Conservation (phyloP, 2,888 invertebrate species). For the Pterobdella sp. region DNA sequence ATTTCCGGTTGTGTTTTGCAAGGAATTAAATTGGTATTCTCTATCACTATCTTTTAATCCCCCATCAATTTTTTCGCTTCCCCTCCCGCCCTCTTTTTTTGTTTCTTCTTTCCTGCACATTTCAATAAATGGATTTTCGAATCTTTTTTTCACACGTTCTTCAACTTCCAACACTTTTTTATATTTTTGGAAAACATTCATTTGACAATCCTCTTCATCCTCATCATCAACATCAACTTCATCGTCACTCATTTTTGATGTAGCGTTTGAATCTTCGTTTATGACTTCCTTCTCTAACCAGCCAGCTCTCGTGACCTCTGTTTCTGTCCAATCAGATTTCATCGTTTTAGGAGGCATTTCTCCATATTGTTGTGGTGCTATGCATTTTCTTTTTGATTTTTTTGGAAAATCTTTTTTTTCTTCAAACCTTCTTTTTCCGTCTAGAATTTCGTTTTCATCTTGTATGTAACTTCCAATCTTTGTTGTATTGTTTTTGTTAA, state of each 20-base stretch:
- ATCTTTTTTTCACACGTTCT: background rate
- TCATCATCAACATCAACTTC: background rate
- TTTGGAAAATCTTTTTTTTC: background rate
- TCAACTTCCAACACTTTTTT: background rate
- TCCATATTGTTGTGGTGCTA: background rate
- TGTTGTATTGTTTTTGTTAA: background rate
- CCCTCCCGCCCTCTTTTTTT: background rate
- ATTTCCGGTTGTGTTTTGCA: constrained; percentile 7
- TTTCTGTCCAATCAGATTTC: background rate
- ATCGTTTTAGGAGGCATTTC: background rate
- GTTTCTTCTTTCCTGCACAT: background rate
- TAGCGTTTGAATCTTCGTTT: background rate
- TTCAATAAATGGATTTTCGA: too few species aligned
- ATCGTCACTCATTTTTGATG: background rate
- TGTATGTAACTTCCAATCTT: background rate
- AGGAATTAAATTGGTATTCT: background rate
- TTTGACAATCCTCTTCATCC: background rate
- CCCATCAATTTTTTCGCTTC: background rate
- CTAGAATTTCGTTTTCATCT: background rate
- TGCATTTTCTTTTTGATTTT: background rate
- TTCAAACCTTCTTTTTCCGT: background rate
- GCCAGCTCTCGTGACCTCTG: too few species aligned
- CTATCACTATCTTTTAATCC: background rate
- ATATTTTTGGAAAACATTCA: background rate
- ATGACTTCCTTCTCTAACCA: background rate